Base-by-base conservation (phyloP, 1,140 invertebrate species). In the Trachelipus rathkii region DNA sequence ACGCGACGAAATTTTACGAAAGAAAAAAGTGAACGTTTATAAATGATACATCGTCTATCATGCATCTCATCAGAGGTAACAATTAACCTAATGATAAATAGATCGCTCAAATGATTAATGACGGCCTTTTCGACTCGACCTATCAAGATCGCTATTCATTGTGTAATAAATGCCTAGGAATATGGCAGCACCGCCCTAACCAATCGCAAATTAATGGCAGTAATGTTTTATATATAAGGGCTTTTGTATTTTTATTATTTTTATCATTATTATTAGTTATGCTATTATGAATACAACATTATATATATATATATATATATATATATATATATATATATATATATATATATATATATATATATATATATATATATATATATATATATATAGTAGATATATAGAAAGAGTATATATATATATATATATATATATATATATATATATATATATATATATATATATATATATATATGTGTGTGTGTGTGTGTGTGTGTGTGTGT, bases 71-170 rank as follows among this genome's bases (percentile, higher is more conserved):
- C 50, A 33, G 50, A 13, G 50, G 50, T 60, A 60, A 60, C 50
- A 60, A 60, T 60, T 60, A 60, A 60, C 11, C 11, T 60, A 60
- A 60, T 60, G 50, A 60, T 60, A 15, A 60, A 60, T 60, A 60
- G 50, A 60, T 60, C 11, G 50, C 19, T 19, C 50, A 3, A 19
- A 8, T 60, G 50, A 60, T 60, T 60, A 60, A 60, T 19, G 50
- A 60, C 2, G 2, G 33, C 8, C 50, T 60, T 60, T 60, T 60
- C 19, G 50, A 60, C 50, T 60, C 19, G 19, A 60, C 50, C 50
- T 60, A 60, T 60, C 50, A 60, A 60, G 50, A 60, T 15, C 50
- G 50, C 50, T 60, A 60, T 60, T 60, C 50, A 60, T 60, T 60
- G 50, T 60, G 50, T 19, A 60, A 60, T 60, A 60, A 60, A 60